These are phyloP conservation scores for Oedothorax gibbosus DNA, from an alignment of 1,140 invertebrate genomes.

Conservation along the genomic window DNA sequence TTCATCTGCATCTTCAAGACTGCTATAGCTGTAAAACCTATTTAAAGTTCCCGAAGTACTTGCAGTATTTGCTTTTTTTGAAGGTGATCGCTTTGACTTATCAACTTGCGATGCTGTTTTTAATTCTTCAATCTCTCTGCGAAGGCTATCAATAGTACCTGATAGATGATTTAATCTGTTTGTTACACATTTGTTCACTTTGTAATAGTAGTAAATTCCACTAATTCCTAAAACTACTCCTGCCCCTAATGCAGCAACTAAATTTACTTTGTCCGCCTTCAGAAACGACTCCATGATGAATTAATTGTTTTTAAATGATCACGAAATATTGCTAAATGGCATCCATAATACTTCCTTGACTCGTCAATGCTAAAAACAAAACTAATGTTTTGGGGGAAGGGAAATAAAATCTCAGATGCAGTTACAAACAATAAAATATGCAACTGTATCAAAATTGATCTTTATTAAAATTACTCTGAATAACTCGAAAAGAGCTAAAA, in stretches of 20 bases:
- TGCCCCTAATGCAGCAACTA: slow-evolving; percentile 63
- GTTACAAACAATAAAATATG: background rate
- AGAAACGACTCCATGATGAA: slow-evolving; percentile 60
- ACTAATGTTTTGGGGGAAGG: background rate
- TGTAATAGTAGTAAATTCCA: slow-evolving; percentile 64
- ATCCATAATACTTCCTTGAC: slow-evolving; percentile 37
- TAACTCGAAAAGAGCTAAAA: too few relatives aligned
- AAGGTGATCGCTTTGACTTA: slow-evolving; percentile 6
- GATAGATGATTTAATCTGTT: slow-evolving; percentile 60
- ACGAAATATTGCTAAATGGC: background rate
- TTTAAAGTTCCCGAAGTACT: slow-evolving; percentile 16
- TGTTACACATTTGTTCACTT: slow-evolving; percentile 58
- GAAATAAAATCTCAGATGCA: background rate
- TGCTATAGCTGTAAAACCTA: slow-evolving; percentile 51
- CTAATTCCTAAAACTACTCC: slow-evolving; percentile 64
- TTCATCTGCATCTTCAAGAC: slow-evolving; percentile 60
- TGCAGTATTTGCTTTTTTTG: slow-evolving; percentile 26
- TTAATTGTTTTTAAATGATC: background rate
- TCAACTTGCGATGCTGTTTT: slow-evolving; percentile 32
- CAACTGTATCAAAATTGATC: too few relatives aligned
- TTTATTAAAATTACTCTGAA: too few relatives aligned
- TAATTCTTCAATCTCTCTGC: slow-evolving; percentile 62
- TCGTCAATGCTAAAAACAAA: slow-evolving; percentile 18
- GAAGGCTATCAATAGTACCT: slow-evolving; percentile 63
- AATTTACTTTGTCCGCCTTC: slow-evolving; percentile 51